Evolutionary conservation across 2,113 vertebrate genomes (phyloP).

Genomic region (Poecilia latipinna): DNA sequence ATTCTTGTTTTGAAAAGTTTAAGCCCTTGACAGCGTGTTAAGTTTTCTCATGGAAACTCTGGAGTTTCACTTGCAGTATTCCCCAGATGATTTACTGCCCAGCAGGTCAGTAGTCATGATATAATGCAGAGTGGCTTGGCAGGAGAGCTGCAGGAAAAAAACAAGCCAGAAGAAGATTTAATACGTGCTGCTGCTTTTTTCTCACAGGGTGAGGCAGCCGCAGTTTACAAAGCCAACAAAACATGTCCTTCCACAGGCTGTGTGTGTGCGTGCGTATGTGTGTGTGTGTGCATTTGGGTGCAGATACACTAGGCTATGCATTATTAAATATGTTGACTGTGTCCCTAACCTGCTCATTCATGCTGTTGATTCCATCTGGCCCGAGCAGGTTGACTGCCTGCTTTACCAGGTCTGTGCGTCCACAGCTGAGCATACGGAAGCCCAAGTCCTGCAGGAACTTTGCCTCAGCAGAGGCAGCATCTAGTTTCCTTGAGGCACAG

Average conservation of each 20-base stretch:
- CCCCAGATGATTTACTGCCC: conserved; percentile 17
- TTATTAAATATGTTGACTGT: conserved; percentile 49
- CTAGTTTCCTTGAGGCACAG: conserved; percentile 94
- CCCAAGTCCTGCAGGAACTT: conserved; percentile 98
- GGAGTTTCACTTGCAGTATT: conserved; percentile 19
- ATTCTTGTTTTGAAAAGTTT: conserved; percentile 16
- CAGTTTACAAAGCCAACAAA: conserved; percentile 21
- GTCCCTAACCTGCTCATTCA: conserved; percentile 93
- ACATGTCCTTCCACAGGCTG: conserved; percentile 10
- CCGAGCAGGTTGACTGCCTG: conserved; percentile 95
- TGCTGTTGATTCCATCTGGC: conserved; percentile 95
- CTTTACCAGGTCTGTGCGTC: conserved; percentile 95
- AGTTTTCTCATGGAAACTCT: conserved; percentile 37
- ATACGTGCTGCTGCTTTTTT: conserved; percentile 27
- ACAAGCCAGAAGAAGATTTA: conserved; percentile 29
- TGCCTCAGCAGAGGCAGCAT: conserved; percentile 93
- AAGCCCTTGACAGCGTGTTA: conserved; percentile 13
- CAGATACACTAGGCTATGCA: conserved; percentile 17
- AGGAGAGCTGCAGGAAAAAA: conserved; percentile 32
- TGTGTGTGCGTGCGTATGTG: background rate
- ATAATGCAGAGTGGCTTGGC: conserved; percentile 25
- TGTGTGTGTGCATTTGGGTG: background rate
- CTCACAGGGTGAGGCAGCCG: conserved; percentile 23
- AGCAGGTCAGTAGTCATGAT: conserved; percentile 30
- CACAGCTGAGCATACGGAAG: conserved; percentile 99